Evolutionary conservation across 2,113 vertebrate species (phyloP), one percentile per base, ranked within the genome.

Genomic region (Maylandia zebra): DNA sequence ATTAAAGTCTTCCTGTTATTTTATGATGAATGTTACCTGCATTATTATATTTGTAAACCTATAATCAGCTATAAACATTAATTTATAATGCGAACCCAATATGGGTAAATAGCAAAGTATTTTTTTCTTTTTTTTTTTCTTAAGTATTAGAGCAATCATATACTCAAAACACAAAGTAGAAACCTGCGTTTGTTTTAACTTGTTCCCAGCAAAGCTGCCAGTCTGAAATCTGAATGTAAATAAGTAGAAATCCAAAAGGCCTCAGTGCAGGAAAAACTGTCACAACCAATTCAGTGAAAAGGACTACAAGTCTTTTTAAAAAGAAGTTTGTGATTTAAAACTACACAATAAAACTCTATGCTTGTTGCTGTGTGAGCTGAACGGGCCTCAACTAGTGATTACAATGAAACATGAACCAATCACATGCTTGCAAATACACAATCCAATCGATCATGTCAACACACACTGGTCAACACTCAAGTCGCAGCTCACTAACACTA

Each of bases 51-150:
- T 79, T 83, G 19, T 45, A 16, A 82, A 84, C 82, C 74, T 7
- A 50, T 82, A 45, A 81, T 55, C 38, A 48, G 43, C 24, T 36
- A 45, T 82, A 74, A 56, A 74, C 85, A 78, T 81, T 79, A 83
- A 50, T 86, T 83, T 71, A 64, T 81, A 83, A 83, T 82, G 86
- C 64, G 22, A 93, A 95, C 95, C 94, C 95, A 95, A 95, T 95
- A 93, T 95, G 95, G 95, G 95, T 88, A 82, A 94, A 94, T 79
- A 86, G 83, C 55, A 45, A 78, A 32, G 45, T 32, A 1, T 52
- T 13, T 48, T 57, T 61, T 41, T 81, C 41, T 4, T 22, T 45
- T 36, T 55, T 55, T 55, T 64, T 45, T 17, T 41, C 19, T n/a
- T 36, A 61, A 17, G 59, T 45, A 81, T 41, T 83, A 66, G 34